These are phyloP conservation scores for Semicossyphus pulcher DNA, from an alignment of 2,113 vertebrate genomes.

Conservation along the genomic window DNA sequence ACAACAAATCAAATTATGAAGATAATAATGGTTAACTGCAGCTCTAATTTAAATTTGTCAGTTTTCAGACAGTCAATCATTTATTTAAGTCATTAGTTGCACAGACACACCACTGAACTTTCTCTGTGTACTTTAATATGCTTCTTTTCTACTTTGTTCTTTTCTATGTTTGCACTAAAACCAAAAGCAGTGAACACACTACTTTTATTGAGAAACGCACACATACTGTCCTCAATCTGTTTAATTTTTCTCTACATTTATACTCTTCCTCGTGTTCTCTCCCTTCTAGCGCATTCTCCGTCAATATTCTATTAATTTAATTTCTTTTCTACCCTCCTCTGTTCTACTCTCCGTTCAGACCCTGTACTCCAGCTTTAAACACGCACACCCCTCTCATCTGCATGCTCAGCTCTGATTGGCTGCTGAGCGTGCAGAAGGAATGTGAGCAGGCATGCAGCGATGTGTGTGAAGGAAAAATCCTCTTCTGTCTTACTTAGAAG, in stretches of 20 bases:
- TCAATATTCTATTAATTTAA: background rate
- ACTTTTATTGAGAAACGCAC: background rate
- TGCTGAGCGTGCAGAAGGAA: slow-evolving; percentile 59
- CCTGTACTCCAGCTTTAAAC: slow-evolving; percentile 83
- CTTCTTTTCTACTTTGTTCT: background rate
- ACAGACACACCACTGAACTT: no score
- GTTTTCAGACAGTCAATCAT: no score
- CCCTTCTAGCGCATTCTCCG: background rate
- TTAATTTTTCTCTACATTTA: background rate
- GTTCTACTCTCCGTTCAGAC: slow-evolving; percentile 81
- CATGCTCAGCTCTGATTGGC: slow-evolving; percentile 75
- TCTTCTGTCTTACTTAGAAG: slow-evolving; percentile 54
- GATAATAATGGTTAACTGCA: no score
- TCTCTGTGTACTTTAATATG: background rate
- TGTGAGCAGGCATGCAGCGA: slow-evolving; percentile 67
- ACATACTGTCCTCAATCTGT: no score
- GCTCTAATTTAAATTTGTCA: no score
- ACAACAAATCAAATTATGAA: no score
- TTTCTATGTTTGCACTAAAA: background rate
- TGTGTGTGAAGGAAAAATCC: slow-evolving; percentile 45
- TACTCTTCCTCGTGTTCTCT: background rate
- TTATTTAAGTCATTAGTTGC: no score
- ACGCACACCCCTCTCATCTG: slow-evolving; percentile 73
- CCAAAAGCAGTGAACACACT: background rate
- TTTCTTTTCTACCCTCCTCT: slow-evolving; percentile 40